These are phyloP conservation scores for Stenoptilia bipunctidactyla DNA, from an alignment of 2,888 invertebrate genomes.

Conservation along the genomic window DNA sequence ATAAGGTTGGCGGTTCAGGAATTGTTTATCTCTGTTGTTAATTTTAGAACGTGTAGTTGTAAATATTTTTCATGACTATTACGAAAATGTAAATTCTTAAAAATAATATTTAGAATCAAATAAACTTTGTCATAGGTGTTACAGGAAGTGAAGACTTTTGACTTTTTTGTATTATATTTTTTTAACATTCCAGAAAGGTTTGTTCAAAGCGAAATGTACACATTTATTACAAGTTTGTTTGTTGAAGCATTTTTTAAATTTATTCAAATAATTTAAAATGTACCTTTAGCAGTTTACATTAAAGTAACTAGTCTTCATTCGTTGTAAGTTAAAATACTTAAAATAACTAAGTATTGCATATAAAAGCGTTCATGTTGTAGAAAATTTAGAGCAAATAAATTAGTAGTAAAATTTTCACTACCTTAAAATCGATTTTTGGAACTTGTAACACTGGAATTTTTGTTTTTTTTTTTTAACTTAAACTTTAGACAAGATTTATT, in stretches of 20 bases:
- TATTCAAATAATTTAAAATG: too few relatives aligned
- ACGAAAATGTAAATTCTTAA: constrained; percentile 50
- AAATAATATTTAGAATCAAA: constrained; percentile 17
- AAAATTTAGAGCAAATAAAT: constrained; percentile 39
- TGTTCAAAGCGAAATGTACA: too few relatives aligned
- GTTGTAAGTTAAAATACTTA: constrained; percentile 1
- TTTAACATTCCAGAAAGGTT: too few relatives aligned
- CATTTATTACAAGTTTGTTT: too few relatives aligned
- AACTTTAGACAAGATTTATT: not conserved
- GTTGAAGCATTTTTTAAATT: too few relatives aligned
- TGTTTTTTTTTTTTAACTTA: too few relatives aligned
- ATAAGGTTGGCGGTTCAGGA: constrained; percentile 28
- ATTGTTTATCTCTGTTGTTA: constrained; percentile 27
- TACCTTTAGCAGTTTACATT: too few relatives aligned
- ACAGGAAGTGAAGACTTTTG: not conserved
- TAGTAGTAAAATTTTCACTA: constrained; percentile 18
- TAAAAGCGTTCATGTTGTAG: constrained; percentile 67
- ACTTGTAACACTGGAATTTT: constrained; percentile 6
- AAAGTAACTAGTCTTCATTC: not conserved
- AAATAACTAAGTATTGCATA: constrained; percentile 25
- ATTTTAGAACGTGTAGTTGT: constrained; percentile 28
- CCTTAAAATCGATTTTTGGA: constrained; percentile 3
- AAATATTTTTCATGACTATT: constrained; percentile 51
- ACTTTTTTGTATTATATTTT: too few relatives aligned
- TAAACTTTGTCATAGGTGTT: constrained; percentile 4